phyloP scores from a whole-genome alignment of 2,888 invertebrate genomes.

The Drosophila nigricruria region DNA sequence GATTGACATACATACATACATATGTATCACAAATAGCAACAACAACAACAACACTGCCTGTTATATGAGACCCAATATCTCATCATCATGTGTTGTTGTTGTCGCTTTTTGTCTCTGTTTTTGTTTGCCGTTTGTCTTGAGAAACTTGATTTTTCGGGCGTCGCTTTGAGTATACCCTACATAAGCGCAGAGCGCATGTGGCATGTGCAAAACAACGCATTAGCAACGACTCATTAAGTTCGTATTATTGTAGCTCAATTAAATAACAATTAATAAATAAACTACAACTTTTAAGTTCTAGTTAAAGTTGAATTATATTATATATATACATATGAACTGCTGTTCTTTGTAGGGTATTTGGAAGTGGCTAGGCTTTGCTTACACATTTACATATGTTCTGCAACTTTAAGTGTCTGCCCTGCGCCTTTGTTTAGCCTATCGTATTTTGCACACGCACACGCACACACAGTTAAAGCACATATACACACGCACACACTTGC shows the following conservation, averaged over 20 bases:
- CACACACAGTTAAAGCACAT: not conserved
- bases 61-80: constrained; percentile 18
- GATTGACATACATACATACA: constrained; percentile 22
- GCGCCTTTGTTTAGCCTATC: constrained; percentile 65
- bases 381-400: constrained; percentile 27
- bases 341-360: constrained; percentile 30
- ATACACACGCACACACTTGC: constrained; percentile 3
- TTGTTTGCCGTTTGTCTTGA: constrained; percentile 29
- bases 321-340: not conserved
- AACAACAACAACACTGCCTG: constrained; percentile 9
- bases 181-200: not conserved
- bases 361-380: not conserved
- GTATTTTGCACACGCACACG: constrained; percentile 44
- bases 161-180: constrained; percentile 35
- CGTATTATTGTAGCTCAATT: constrained; percentile 6
- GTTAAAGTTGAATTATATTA: not conserved
- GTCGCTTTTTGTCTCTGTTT: constrained; percentile 32
- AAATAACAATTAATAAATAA: constrained; percentile 7
- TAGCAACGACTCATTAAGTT: constrained; percentile 9
- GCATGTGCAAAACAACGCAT: not conserved
- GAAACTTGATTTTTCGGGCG: constrained; percentile 53
- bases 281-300: too few relatives aligned
- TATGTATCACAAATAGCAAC: constrained; percentile 29
- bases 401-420: constrained; percentile 33
- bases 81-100: constrained; percentile 26